Base-by-base conservation (phyloP, 2,888 invertebrate species). In the Erebia palarica region DNA sequence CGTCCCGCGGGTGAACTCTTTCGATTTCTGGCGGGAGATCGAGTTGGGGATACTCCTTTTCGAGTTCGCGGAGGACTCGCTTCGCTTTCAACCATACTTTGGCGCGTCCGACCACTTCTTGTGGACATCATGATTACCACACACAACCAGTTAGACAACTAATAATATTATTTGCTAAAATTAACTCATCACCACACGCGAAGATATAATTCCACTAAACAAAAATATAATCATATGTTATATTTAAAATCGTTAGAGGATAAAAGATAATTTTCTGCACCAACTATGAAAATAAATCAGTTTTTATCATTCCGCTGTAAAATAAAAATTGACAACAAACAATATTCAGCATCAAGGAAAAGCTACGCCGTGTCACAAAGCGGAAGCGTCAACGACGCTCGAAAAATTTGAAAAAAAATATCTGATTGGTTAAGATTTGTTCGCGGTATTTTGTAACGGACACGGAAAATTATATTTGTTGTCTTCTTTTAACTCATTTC, bases 1-100 rank as follows among this genome's bases (percentile, higher is more conserved):
- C 87, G 87, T 73, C 84, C 86, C 74, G 84, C 80, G 70, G 90
- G 86, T 49, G 91, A 91, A 82, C 80, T 87, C 86, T 90, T 91
- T 65, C 89, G 84, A 42, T 80, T 81, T 84, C 92, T 87, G 75
- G 88, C 91, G 81, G 94, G 92, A 82, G 94, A 93, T 68, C 93
- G 86, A 72, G 89, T 84, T 49, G 92, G 92, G 14, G 92, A 92
- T 49, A 86, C 79, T 69, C 88, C 84, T 84, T 88, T 91, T 42
- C 89, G 84, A 74, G 84, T 85, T 53, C 86, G 82, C 21, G 89
- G 84, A 58, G 93, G 91, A 84, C 89, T 92, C 51, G 82, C 80
- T 53, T 90, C 36, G 36, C 36, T 36, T 36, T 36, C 90, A 58
- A 82, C 79, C 69, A 82, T 78, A 80, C 84, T 87, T 51, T 86